Evolutionary conservation across 2,797 vertebrate species (phyloP).

Genomic region (Sebastes hubbsi): DNA sequence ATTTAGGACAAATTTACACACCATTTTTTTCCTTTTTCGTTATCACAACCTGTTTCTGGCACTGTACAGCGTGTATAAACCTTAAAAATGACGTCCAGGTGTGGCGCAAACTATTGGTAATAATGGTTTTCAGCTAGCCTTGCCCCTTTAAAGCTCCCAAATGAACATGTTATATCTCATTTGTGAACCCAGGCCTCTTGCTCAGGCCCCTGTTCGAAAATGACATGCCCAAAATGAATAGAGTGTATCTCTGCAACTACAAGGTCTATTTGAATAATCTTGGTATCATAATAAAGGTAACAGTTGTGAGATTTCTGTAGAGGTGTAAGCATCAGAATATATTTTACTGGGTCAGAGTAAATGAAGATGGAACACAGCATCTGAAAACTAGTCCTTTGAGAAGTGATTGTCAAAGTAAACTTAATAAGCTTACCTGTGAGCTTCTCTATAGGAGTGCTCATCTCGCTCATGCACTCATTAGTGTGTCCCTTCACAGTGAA

Average conservation of each 20-base stretch:
- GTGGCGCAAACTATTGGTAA: not conserved
- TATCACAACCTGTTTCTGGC: no score
- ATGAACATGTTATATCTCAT: not conserved
- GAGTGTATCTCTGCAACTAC: not conserved
- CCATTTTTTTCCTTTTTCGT: no score
- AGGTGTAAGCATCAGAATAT: not conserved
- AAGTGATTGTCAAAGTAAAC: not conserved
- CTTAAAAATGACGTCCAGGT: no score
- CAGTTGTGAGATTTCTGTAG: not conserved
- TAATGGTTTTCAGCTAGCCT: not conserved
- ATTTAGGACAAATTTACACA: no score
- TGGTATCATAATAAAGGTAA: no score
- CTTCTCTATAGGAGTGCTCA: conserved; percentile 36
- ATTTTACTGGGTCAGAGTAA: not conserved
- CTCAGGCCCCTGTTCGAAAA: not conserved
- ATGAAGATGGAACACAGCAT: not conserved
- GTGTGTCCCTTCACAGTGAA: conserved; percentile 72
- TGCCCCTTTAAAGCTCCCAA: not conserved
- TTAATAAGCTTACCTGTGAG: conserved; percentile 56
- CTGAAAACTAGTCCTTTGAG: not conserved
- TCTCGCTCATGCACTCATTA: conserved; percentile 68
- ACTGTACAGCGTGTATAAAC: no score
- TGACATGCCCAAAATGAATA: not conserved
- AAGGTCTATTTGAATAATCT: no score
- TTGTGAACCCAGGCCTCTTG: not conserved